Base-by-base conservation (phyloP, 2,888 invertebrate genomes). In the Isoperla grammatica region DNA sequence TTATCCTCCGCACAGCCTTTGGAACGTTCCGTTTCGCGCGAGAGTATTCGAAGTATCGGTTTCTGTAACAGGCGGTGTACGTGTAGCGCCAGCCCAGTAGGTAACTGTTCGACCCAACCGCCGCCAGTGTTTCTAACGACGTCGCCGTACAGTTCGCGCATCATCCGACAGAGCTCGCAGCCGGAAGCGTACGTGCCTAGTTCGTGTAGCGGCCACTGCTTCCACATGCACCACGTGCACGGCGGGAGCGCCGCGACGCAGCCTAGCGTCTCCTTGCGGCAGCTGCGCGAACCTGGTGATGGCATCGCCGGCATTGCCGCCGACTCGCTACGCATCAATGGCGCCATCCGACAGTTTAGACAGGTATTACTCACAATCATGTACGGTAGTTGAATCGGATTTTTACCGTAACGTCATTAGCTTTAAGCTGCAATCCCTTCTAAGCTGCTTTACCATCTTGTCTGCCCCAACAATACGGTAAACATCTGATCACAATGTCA, bases 271-370 rank as follows among this genome's bases (percentile, higher is more conserved):
- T 93, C 93, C 42, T 77, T 93, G 71, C 86, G 92, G 71, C 92
- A 93, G 74, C 79, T 93, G 59, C 82, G 90, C 67, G 88, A 88
- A 78, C 86, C 86, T 48, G 84, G 84, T 64, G 92, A 92, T 72
- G 90, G 91, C 66, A 90, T 96, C 65, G 95, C 95, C 50, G 93
- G 93, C 72, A 96, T 97, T 70, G 96, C 95, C 19, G 94, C 94
- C 55, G 96, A 96, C 78, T 95, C 95, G 61, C 83, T 96, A 69
- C 83, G 95, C 71, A 93, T 96, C 78, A 96, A 95, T 78, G 97
- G 96, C 65, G 95, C 95, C 71, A 92, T 96, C 83, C 84, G 94
- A 69, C 94, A 93, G 73, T 95, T 96, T 78, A 93, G 92, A 78
- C 95, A 95, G 88, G 93, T 93, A 83, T 4, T 50, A 23, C n/a